These are phyloP conservation scores for Hylyphantes graminicola DNA, from an alignment of 1,140 invertebrate species.

Conservation along the genomic window DNA sequence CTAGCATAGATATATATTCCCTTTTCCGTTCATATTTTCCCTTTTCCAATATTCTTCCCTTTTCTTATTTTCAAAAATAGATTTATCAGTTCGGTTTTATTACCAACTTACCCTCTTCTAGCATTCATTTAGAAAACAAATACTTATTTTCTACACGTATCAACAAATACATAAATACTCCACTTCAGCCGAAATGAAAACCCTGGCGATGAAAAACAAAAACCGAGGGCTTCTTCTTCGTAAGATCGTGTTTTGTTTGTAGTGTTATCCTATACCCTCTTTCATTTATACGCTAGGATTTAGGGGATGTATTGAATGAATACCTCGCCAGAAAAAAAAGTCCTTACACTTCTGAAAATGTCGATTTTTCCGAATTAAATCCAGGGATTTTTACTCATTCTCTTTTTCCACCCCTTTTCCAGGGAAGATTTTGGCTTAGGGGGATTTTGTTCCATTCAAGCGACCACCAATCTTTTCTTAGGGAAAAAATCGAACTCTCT, in stretches of 20 bases:
- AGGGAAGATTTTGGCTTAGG: constrained; percentile 41
- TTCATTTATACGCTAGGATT: constrained; percentile 36
- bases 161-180: too few species aligned
- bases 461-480: constrained; percentile 39
- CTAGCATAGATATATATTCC: too few species aligned
- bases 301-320: constrained; percentile 30
- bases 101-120: too few species aligned
- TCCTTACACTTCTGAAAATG: constrained; percentile 23
- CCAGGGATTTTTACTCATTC: constrained; percentile 49
- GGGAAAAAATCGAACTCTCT: background rate
- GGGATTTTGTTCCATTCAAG: constrained; percentile 48
- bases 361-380: constrained; percentile 42
- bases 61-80: too few species aligned
- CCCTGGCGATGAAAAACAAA: background rate
- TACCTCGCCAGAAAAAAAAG: background rate
- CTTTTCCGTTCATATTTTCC: too few species aligned
- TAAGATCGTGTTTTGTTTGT: constrained; percentile 22
- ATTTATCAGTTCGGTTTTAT: too few species aligned
- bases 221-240: constrained; percentile 2
- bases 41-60: too few species aligned
- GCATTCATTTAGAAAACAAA: too few species aligned
- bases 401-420: constrained; percentile 32
- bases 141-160: too few species aligned
- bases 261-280: constrained; percentile 36
- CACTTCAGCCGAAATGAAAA: background rate